Base-by-base conservation (phyloP, 2,113 vertebrate genomes). In the Miniopterus natalensis region DNA sequence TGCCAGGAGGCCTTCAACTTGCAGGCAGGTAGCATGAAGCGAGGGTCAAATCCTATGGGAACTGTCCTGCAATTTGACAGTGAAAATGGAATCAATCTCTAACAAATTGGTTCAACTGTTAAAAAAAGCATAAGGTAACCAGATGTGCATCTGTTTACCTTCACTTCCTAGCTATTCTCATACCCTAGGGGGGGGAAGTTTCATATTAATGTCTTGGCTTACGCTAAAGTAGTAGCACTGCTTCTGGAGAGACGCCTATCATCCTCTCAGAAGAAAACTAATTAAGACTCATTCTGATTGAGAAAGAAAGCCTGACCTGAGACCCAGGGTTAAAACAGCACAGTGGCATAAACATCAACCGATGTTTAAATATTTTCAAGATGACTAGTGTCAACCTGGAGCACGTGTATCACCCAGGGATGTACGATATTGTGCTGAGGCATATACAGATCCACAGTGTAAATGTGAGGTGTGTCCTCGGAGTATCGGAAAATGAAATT, bases 61-160 rank as follows among this genome's bases (percentile, higher is more conserved):
- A 87, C 77, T 65, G 29, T n/a, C 74, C 29, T 91, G 77, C 66
- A 73, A 2, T 53, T 81, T 61, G 59, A 66, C 59, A 25, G 36
- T 55, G 68, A 68, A 88, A 78, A 85, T 51, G 57, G 45, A 88
- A 68, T 36, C 71, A 29, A 80, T 85, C 65, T 93, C 77, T 90
- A 55, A 84, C 29, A 63, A 92, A 71, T 11, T 57, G 15, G 4
- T 84, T 86, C 45, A 6, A 57, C 47, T 81, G 27, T 77, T 90
- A n/a, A 74, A 36, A 45, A 93, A 88, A 81, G 75, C 51, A 55
- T 36, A 51, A 91, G 90, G 53, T 53, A 21, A 93, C 66, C 86
- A 93, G 73, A 77, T 81, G 81, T 95, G 18, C 6, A 59, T 90
- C 57, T 84, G 47, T 51, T 93, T 85, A 53, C 66, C 55, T 93